Base-by-base conservation (phyloP, 2,113 vertebrate species). In the Chauna torquata region DNA sequence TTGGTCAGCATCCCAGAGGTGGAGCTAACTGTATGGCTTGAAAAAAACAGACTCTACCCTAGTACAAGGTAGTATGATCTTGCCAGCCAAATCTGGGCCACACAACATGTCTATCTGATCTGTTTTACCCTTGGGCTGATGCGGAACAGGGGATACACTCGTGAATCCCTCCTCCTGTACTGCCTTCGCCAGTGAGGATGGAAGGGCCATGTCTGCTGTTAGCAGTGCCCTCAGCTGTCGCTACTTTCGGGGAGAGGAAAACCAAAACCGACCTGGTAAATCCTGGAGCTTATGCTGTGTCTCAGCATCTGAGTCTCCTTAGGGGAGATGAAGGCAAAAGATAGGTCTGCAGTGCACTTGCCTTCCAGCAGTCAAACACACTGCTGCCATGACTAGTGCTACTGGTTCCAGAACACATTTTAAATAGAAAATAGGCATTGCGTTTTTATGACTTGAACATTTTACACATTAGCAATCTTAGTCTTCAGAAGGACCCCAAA, bases 61-160 rank as follows among this genome's bases (percentile, higher is more conserved):
- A 40, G 9, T 69, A 36, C 44, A 85, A 42, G 18, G 25, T 32
- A 65, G 44, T 27, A 44, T 3, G 5, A 82, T 18, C 32, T 71
- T 36, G 47, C 27, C 47, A 76, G 16, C 7, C 58, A 88, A 50
- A 40, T 13, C 27, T 58, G 32, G 32, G 30, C 42, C 34, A 61
- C 6, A 32, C 0, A 1, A 44, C 34, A 28, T 8, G 3, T 23
- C 8, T 20, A 32, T 10, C 23, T 7, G 2, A 62, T 32, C 38
- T 64, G 7, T 36, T 86, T 83, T n/a, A 42, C 19, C 54, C 68
- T 62, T 47, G 11, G 30, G 59, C 23, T 78, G 45, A 58, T 28
- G 11, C 4, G 11, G 5, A 70, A 82, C 20, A 34, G 49, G 22
- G 42, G 27, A 54, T 18, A 25, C 6, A 25, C 6, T 49, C 62